These are phyloP conservation scores for Carcinoscorpius rotundicauda DNA, from an alignment of 1,140 invertebrate genomes.

Conservation along the genomic window DNA sequence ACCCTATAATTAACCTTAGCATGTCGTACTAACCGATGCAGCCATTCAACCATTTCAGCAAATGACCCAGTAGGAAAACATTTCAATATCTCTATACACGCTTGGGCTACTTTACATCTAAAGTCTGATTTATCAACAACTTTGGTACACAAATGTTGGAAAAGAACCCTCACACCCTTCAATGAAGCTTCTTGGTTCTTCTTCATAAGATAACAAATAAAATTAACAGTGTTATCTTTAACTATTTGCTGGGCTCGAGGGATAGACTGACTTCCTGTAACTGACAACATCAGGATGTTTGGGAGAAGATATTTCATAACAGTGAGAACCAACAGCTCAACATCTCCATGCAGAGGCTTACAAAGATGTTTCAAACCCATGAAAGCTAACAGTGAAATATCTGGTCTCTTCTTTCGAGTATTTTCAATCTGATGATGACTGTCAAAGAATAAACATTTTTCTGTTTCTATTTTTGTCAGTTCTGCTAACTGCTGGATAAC, in stretches of 20 bases:
- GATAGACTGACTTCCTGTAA: constrained; percentile 32
- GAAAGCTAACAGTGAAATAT: constrained; percentile 1
- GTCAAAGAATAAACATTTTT: constrained; percentile 22
- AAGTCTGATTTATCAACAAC: constrained; percentile 46
- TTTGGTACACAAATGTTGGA: constrained; percentile 45
- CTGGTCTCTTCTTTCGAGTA: constrained; percentile 15
- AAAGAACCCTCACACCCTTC: constrained; percentile 35
- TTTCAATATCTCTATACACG: constrained; percentile 39
- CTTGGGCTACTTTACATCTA: constrained; percentile 39
- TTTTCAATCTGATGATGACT: constrained; percentile 23
- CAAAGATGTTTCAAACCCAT: constrained; percentile 29
- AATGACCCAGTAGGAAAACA: constrained; percentile 32
- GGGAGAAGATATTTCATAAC: constrained; percentile 40
- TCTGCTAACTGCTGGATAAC: constrained; percentile 38
- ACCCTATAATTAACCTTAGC: constrained; percentile 38
- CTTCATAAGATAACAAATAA: constrained; percentile 38
- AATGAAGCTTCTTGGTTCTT: constrained; percentile 32
- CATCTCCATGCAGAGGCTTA: constrained; percentile 36
- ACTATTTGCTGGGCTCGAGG: constrained; percentile 32
- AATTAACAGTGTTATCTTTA: constrained; percentile 39
- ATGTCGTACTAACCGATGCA: constrained; percentile 39
- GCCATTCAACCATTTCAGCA: constrained; percentile 36
- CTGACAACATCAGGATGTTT: constrained; percentile 34
- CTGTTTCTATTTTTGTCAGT: constrained; percentile 38
- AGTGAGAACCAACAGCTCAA: constrained; percentile 33